Base-by-base conservation (phyloP, 37 sponge, comb jelly and placozoan species). In the Amphimedon queenslandica region DNA sequence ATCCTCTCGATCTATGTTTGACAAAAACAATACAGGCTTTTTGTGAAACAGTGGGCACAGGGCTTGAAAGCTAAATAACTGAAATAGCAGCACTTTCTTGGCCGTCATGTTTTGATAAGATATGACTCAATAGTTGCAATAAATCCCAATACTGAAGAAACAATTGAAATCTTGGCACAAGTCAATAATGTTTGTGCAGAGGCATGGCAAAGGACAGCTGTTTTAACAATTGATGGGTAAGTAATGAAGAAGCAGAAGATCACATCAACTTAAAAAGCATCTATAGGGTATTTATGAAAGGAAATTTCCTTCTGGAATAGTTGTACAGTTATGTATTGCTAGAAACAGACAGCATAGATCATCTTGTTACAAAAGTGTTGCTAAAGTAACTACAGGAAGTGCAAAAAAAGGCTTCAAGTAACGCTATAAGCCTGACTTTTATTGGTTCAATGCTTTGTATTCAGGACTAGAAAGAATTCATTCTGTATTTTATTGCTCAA, bases 181-280 rank as follows among this genome's bases (percentile, higher is more conserved):
- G 28, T 2, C 2, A 27, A 23, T 27, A 21, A 37, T 2, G 51
- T 75, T 37, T 70, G 83, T 40, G 83, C 76, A 10, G 83, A 82
- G 28, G 53, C 65, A 0, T 75, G 83, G 83, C 32, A 76, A 0
- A 31, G 83, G 42, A 82, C 83, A 10, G 83, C 70, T 1, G 65
- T 82, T 0, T 37, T 82, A 2, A 82, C 76, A 2, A 75, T 82
- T 58, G 83, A 82, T 75, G 83, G 83, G 16, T 75, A 82, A 56
- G 4, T 25, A 30, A 43, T 75, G 20, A 13, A 69, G 4, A 75
- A 74, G 28, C 72, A 82, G 66, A n/a, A n/a, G n/a, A 76, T 75
- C 1, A 82, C 83, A 1, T 82, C 58, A 29, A 28, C 74, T 82
- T 21, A 61, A 40, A 30, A 2, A 64, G 27, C 77, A 83, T 55